phyloP scores from a whole-genome alignment of 2,888 invertebrate genomes.

The Drosophila anomalipes region DNA sequence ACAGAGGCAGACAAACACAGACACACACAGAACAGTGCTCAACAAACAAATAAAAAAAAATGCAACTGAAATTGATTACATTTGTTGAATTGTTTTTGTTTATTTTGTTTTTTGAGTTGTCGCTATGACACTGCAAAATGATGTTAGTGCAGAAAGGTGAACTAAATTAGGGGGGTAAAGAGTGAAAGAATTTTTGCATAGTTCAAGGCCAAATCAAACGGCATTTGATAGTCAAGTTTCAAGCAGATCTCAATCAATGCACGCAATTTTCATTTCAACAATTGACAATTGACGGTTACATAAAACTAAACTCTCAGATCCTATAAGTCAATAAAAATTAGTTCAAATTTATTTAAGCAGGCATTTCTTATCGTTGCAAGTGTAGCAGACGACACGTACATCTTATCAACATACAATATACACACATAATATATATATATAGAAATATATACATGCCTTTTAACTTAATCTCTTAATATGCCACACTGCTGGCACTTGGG shows the following conservation, averaged over 20 bases:
- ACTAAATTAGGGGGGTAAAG: background rate
- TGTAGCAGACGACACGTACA: conserved; percentile 22
- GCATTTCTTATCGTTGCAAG: conserved; percentile 26
- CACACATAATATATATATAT: conserved; percentile 3
- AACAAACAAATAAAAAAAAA: background rate
- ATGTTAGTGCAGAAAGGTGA: background rate
- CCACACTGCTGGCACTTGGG: conserved; percentile 29
- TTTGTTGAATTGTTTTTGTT: conserved; percentile 21
- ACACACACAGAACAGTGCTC: background rate
- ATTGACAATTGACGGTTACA: conserved; percentile 55
- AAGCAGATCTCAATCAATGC: conserved; percentile 4
- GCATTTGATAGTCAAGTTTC: conserved; percentile 5
- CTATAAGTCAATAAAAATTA: background rate
- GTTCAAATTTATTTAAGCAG: background rate
- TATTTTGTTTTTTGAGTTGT: conserved; percentile 49
- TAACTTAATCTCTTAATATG: conserved; percentile 30
- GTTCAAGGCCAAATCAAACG: conserved; percentile 47
- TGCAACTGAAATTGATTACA: conserved; percentile 64
- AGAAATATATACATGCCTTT: background rate
- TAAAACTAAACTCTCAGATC: conserved; percentile 27
- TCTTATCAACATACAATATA: conserved; percentile 36
- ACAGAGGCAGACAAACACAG: background rate
- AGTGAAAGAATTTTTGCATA: conserved; percentile 3
- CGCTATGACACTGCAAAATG: conserved; percentile 63
- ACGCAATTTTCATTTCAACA: conserved; percentile 1